Conservation (phyloP, 2,113 vertebrate genomes). For the Gambusia affinis region DNA sequence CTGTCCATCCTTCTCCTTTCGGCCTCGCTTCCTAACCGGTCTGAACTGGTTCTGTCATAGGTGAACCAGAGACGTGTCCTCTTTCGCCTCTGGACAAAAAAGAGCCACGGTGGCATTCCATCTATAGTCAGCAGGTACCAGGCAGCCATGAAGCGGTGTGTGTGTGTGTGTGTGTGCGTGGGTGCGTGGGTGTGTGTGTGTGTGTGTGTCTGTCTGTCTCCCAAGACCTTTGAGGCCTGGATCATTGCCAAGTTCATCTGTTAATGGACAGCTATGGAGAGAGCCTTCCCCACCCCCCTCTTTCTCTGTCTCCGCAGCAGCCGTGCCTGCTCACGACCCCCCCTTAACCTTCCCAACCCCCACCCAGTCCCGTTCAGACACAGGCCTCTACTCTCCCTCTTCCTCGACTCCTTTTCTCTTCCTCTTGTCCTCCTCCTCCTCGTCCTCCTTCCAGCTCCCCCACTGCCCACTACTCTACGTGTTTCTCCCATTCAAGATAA, state of each 20-base stretch:
- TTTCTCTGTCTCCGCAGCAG: conserved; percentile 59
- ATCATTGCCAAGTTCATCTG: conserved; percentile 97
- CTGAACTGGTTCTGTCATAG: conserved; percentile 88
- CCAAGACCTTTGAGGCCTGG: conserved; percentile 92
- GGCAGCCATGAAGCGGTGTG: conserved; percentile 53
- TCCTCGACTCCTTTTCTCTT: conserved; percentile 57
- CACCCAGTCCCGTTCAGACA: conserved; percentile 72
- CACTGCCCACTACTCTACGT: conserved; percentile 81
- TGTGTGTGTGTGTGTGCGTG: conserved; percentile 28
- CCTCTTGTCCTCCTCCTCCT: conserved; percentile 72
- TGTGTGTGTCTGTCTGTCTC: conserved; percentile 70
- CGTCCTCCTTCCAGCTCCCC: conserved; percentile 66
- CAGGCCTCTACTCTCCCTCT: conserved; percentile 60
- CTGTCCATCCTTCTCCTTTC: conserved; percentile 55
- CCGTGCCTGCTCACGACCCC: conserved; percentile 70
- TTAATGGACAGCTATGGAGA: conserved; percentile 93
- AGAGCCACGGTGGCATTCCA: conserved; percentile 85
- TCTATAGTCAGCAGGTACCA: conserved; percentile 87
- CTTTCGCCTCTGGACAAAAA: conserved; percentile 87
- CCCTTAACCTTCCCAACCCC: conserved; percentile 74
- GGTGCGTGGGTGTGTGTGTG: too few relatives aligned
- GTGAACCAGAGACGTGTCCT: conserved; percentile 81
- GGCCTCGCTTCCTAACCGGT: conserved; percentile 86
- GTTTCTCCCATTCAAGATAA: conserved; percentile 98
- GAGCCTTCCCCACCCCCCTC: conserved; percentile 68